A percentile compares a stretch with the other conserved stretches of the same genome.
Evolutionary conservation across 2,113 vertebrate genomes (phyloP).

Genomic region (Micronycteris hirsuta): DNA sequence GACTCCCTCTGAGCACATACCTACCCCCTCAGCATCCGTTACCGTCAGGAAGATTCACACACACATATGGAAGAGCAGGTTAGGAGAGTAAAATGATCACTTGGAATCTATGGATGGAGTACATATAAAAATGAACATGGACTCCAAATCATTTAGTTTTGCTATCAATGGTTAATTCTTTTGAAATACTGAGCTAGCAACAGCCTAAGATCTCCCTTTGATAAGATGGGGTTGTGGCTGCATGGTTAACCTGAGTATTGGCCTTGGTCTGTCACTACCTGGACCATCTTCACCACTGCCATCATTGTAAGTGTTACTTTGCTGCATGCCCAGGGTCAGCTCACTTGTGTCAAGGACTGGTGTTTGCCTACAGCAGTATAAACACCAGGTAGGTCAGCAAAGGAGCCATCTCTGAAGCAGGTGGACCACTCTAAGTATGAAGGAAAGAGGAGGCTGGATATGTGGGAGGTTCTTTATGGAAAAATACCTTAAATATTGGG

Average conservation of each 20-base stretch:
- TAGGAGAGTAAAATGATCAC: neutral
- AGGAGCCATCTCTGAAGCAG: neutral
- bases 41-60: constrained; percentile 27
- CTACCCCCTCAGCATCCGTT: neutral
- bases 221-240: neutral
- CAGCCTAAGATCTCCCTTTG: neutral
- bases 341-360: neutral
- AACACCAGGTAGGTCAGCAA: neutral
- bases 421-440: neutral
- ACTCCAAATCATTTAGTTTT: neutral
- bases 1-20: neutral
- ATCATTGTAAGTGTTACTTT: neutral
- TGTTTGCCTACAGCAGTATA: neutral
- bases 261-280: neutral
- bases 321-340: neutral
- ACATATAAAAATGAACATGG: neutral
- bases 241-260: neutral
- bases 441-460: neutral
- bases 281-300: neutral
- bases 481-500: neutral
- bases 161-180: neutral
- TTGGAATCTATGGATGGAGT: neutral
- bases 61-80: neutral
- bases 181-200: neutral
- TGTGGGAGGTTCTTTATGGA: neutral